These are phyloP conservation scores for Sicus ferrugineus DNA, from an alignment of 2,888 invertebrate species.

Conservation along the genomic window DNA sequence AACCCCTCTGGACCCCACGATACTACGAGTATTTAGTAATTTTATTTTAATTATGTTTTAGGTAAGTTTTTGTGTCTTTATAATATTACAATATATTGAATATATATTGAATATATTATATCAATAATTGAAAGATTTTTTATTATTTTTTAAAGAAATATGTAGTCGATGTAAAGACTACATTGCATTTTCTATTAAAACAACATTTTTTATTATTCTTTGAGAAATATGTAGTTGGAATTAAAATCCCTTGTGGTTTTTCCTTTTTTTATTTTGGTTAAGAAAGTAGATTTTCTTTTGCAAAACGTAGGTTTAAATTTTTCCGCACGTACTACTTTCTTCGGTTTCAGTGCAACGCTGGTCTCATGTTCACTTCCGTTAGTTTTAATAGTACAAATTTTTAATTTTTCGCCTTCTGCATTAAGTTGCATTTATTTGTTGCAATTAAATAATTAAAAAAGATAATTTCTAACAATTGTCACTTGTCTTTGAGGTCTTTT, in stretches of 20 bases:
- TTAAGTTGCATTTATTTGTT: not conserved
- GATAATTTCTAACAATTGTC: not conserved
- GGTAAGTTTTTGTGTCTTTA: too few species aligned
- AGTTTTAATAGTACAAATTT: slow-evolving; percentile 8
- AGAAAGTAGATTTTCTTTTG: not conserved
- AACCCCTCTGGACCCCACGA: too few species aligned
- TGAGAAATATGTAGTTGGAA: not conserved
- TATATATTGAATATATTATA: too few species aligned
- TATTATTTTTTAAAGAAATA: too few species aligned
- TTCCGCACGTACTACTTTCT: too few species aligned
- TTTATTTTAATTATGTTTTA: too few species aligned
- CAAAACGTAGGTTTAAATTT: too few species aligned
- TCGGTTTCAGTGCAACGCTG: too few species aligned
- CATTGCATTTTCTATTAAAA: too few species aligned
- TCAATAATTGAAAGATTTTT: too few species aligned
- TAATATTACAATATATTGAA: not conserved
- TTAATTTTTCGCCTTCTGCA: not conserved
- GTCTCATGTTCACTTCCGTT: slow-evolving; percentile 14
- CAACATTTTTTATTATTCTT: not conserved
- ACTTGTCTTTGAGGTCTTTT: not conserved
- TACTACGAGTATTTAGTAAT: too few species aligned
- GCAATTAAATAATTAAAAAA: not conserved
- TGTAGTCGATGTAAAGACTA: too few species aligned
- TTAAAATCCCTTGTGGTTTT: not conserved
- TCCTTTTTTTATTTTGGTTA: not conserved